Percentiles rank a stretch among this genome's conserved stretches.
Conservation (phyloP, 2,113 vertebrate species). For the Cebus imitator region DNA sequence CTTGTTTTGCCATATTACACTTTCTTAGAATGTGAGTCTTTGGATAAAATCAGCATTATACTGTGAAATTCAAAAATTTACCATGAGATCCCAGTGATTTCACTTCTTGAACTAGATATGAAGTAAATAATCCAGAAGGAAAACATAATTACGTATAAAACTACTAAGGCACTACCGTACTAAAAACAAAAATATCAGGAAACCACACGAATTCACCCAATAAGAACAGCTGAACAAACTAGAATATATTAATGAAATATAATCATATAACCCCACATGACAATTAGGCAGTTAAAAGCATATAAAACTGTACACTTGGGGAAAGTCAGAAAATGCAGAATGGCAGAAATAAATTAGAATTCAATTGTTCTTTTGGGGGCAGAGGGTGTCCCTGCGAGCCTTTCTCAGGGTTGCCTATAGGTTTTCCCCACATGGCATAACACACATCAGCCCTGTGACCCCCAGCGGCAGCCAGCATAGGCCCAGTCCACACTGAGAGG, state of each 20-base stretch:
- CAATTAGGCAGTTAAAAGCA: too few relatives aligned
- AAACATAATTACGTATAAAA: background rate
- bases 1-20: background rate
- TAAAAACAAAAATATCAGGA: background rate
- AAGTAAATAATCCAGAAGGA: background rate
- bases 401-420: background rate
- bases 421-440: background rate
- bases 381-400: background rate
- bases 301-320: background rate
- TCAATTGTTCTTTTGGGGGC: background rate
- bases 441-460: background rate
- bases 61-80: background rate
- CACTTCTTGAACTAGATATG: background rate
- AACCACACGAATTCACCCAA: background rate
- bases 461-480: rapidly evolving
- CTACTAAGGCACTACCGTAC: background rate
- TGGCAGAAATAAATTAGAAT: background rate
- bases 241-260: background rate
- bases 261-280: background rate
- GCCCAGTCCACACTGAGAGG: too few relatives aligned
- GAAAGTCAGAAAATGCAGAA: background rate
- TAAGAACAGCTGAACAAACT: background rate
- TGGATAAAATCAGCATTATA: background rate
- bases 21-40: background rate
- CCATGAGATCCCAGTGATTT: background rate